Evolutionary conservation across 2,888 invertebrate genomes (phyloP).

Genomic region (Agonopterix subpropinquella): DNA sequence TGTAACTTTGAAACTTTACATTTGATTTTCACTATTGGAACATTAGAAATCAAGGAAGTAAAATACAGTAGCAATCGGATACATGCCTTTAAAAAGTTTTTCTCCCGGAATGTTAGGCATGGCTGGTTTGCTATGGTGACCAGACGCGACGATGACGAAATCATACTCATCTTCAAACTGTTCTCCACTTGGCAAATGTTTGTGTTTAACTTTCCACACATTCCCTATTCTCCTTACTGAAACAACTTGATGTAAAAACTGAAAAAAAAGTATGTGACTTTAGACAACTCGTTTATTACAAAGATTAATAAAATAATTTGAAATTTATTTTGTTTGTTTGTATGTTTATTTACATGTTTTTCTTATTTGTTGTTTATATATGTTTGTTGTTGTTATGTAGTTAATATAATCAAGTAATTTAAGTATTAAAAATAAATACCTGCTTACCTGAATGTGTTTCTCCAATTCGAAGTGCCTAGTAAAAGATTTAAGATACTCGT

Average conservation of each 20-base stretch:
- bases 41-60: background rate
- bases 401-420: too few species aligned
- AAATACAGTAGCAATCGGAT: background rate
- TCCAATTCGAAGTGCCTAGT: constrained; percentile 47
- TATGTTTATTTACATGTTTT: too few species aligned
- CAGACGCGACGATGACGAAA: constrained; percentile 81
- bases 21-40: too few species aligned
- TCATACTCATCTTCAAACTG: constrained; percentile 73
- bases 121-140: constrained; percentile 68
- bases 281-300: too few species aligned
- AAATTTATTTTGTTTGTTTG: too few species aligned
- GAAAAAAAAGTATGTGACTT: constrained; percentile 13
- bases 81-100: constrained; percentile 51
- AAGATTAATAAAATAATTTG: too few species aligned
- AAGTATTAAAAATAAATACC: too few species aligned
- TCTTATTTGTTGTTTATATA: too few species aligned
- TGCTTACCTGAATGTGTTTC: constrained; percentile 46
- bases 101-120: constrained; percentile 47
- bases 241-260: constrained; percentile 55
- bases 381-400: too few species aligned
- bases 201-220: constrained; percentile 50
- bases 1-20: too few species aligned
- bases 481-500: constrained; percentile 47
- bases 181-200: constrained; percentile 38
- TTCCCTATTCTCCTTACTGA: constrained; percentile 36